These are phyloP conservation scores for Paralinhomoeus sp. DNA, from an alignment of 2,888 invertebrate species.

Conservation along the genomic window DNA sequence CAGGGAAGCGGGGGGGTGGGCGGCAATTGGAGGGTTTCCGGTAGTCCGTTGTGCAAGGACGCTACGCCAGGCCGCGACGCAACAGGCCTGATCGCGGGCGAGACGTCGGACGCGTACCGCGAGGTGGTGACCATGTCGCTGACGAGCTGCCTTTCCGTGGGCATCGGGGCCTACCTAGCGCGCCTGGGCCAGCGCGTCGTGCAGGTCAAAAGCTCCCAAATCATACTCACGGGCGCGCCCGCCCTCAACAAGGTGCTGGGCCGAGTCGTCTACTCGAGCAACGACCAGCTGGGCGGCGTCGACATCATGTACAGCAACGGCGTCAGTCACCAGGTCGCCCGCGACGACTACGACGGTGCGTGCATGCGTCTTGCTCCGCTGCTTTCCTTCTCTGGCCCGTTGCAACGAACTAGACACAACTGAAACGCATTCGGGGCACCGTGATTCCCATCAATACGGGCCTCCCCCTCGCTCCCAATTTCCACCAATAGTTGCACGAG, in stretches of 20 bases:
- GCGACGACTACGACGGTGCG: conserved; percentile 73
- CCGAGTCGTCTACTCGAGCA: conserved; percentile 90
- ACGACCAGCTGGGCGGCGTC: conserved; percentile 90
- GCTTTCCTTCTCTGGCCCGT: too few species aligned
- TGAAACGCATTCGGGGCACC: too few species aligned
- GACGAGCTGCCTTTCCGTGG: conserved; percentile 88
- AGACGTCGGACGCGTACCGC: conserved; percentile 80
- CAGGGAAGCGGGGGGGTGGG: too few species aligned
- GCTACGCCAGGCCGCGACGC: too few species aligned
- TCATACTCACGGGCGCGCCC: conserved; percentile 80
- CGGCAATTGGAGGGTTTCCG: too few species aligned
- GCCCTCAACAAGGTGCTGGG: conserved; percentile 45
- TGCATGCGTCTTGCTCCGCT: too few species aligned
- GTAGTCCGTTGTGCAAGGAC: too few species aligned
- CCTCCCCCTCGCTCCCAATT: too few species aligned
- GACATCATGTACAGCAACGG: conserved; percentile 99
- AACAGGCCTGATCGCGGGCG: conserved; percentile 90
- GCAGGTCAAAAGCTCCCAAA: conserved; percentile 78
- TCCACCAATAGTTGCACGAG: too few species aligned
- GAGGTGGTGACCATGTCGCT: conserved; percentile 86
- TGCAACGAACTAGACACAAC: too few species aligned
- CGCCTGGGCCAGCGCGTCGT: conserved; percentile 68
- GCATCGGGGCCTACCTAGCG: conserved; percentile 87
- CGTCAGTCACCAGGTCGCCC: conserved; percentile 70
- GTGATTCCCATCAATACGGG: too few species aligned